Conservation (phyloP, 2,797 vertebrate genomes). For the Halcyon leucocephala region DNA sequence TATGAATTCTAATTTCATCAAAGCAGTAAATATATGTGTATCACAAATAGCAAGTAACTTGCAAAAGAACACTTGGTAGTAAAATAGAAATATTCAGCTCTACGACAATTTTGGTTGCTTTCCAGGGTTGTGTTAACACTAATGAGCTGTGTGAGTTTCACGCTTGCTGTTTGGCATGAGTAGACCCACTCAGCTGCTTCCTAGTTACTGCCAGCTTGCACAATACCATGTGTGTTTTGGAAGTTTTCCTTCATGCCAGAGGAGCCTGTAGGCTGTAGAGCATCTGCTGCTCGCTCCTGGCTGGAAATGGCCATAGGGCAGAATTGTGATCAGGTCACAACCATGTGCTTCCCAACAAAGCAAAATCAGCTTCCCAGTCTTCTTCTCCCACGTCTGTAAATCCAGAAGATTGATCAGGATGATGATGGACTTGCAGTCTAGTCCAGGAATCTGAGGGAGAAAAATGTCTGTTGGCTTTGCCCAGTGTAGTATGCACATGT, state of each 20-base stretch:
- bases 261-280: background rate
- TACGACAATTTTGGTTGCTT: background rate
- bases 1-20: background rate
- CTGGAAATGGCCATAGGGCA: background rate
- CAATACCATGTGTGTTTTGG: background rate
- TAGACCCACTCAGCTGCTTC: background rate
- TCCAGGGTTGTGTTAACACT: background rate
- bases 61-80: background rate
- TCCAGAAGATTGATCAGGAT: background rate
- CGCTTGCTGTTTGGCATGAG: background rate
- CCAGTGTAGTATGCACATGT: fast-evolving
- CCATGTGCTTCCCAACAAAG: background rate
- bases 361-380: background rate
- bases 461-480: background rate
- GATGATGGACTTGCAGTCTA: background rate
- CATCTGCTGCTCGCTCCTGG: background rate
- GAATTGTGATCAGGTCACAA: background rate
- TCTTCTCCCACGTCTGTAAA: background rate
- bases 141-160: background rate
- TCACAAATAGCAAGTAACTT: background rate
- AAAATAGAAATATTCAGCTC: background rate
- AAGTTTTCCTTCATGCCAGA: fast-evolving
- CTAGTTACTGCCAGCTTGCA: background rate
- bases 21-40: background rate
- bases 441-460: background rate